These are phyloP conservation scores for Cepaea nemoralis DNA, from an alignment of 1,140 invertebrate species.

Conservation along the genomic window DNA sequence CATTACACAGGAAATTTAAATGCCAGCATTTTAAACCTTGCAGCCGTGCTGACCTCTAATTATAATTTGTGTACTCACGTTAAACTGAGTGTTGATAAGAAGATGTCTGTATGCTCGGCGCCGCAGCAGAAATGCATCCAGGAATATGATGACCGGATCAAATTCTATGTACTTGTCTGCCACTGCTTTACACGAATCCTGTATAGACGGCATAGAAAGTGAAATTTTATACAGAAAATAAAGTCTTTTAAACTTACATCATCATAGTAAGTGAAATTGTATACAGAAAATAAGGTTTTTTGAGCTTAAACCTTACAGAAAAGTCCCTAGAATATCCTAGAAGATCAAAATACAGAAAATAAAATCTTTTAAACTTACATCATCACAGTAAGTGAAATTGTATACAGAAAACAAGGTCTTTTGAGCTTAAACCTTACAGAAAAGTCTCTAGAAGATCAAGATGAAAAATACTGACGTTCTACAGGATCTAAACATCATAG, in stretches of 20 bases:
- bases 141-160: conserved; percentile 85
- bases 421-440: too few species aligned
- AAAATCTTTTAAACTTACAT: too few species aligned
- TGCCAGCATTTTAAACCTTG: too few species aligned
- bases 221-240: conserved; percentile 58
- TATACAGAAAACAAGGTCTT: conserved; percentile 60
- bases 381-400: not conserved
- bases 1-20: too few species aligned
- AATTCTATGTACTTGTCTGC: conserved; percentile 92
- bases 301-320: too few species aligned
- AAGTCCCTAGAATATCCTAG: too few species aligned
- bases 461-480: too few species aligned
- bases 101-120: conserved; percentile 86
- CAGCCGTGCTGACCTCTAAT: too few species aligned
- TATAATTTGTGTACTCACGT: conserved; percentile 18
- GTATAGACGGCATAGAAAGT: conserved; percentile 37
- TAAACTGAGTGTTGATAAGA: conserved; percentile 77
- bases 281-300: conserved; percentile 61
- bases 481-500: too few species aligned
- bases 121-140: conserved; percentile 85
- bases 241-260: too few species aligned
- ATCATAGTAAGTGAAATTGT: not conserved
- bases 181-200: conserved; percentile 80
- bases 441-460: too few species aligned
- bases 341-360: too few species aligned